Conservation (phyloP, 2,797 vertebrate genomes). For the Hyperoplus lanceolatus region DNA sequence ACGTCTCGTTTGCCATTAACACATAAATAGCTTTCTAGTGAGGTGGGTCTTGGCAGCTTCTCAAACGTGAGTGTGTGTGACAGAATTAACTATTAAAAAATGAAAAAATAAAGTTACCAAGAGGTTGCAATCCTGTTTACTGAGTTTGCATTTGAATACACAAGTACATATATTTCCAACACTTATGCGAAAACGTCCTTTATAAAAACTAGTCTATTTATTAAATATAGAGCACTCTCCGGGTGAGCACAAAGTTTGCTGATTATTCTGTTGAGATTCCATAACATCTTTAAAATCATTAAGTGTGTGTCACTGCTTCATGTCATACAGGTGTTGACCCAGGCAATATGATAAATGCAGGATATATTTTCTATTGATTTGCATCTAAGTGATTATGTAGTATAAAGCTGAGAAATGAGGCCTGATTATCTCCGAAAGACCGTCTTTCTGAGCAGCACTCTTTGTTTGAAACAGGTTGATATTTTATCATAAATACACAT, state of each 20-base stretch:
- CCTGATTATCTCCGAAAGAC: slow-evolving; percentile 31
- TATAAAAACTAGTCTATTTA: slow-evolving; percentile 82
- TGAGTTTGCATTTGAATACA: slow-evolving; percentile 62
- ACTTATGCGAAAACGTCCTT: slow-evolving; percentile 60
- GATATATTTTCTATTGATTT: slow-evolving; percentile 61
- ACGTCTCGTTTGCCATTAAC: slow-evolving; percentile 28
- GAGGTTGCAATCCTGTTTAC: slow-evolving; percentile 38
- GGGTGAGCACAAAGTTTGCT: slow-evolving; percentile 69
- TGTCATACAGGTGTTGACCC: slow-evolving; percentile 52
- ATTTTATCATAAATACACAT: slow-evolving; percentile 49
- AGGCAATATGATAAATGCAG: slow-evolving; percentile 64
- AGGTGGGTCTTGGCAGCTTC: slow-evolving; percentile 7
- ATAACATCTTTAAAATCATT: slow-evolving; percentile 72
- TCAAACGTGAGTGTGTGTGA: slow-evolving; percentile 9
- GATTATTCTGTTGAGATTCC: slow-evolving; percentile 74
- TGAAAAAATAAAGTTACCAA: slow-evolving; percentile 14
- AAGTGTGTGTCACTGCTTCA: slow-evolving; percentile 54
- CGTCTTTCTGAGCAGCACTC: slow-evolving; percentile 24
- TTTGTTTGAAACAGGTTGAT: slow-evolving; percentile 31
- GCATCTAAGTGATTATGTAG: slow-evolving; percentile 51
- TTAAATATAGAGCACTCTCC: slow-evolving; percentile 83
- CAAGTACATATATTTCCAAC: slow-evolving; percentile 46
- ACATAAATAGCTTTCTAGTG: slow-evolving; percentile 4
- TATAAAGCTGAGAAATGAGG: slow-evolving; percentile 65
- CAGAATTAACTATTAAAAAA: slow-evolving; percentile 18